phyloP scores from a whole-genome alignment of 2,888 invertebrate species.

The Agapostemon virescens region DNA sequence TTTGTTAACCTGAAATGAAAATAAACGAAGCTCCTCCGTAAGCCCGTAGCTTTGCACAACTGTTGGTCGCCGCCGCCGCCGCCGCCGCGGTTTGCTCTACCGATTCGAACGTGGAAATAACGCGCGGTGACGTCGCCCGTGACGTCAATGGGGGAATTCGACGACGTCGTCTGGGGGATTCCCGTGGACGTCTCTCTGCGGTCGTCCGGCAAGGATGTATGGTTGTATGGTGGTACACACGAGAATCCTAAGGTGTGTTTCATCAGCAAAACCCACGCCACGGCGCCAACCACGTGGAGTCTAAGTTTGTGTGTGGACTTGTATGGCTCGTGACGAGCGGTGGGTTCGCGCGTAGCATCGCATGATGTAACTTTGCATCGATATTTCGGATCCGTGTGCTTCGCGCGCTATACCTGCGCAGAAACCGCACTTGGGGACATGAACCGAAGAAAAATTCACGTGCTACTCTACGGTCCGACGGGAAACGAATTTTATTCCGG shows the following conservation, averaged over 20 bases:
- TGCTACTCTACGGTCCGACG: background rate
- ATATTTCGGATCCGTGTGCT: slow-evolving; percentile 52
- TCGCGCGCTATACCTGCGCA: background rate
- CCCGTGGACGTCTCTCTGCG: background rate
- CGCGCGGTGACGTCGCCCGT: background rate
- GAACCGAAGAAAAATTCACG: background rate
- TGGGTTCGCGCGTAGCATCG: slow-evolving; percentile 42
- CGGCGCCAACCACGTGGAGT: slow-evolving; percentile 58
- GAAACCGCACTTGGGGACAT: background rate
- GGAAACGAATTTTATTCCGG: background rate
- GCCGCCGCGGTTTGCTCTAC: background rate
- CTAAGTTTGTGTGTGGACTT: slow-evolving; percentile 55
- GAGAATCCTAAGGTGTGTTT: slow-evolving; percentile 29
- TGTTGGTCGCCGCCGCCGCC: no score
- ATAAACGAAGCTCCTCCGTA: background rate
- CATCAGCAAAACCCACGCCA: slow-evolving; percentile 40
- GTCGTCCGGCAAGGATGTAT: no score
- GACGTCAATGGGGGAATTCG: background rate
- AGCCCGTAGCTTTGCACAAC: background rate
- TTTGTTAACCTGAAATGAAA: background rate
- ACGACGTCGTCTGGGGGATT: background rate
- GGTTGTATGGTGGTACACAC: background rate
- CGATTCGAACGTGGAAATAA: background rate
- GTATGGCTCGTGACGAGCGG: slow-evolving; percentile 58
- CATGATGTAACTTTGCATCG: slow-evolving; percentile 62